Evolutionary conservation across 1,140 invertebrate species (phyloP).

Genomic region (Vollenhovia emeryi): DNA sequence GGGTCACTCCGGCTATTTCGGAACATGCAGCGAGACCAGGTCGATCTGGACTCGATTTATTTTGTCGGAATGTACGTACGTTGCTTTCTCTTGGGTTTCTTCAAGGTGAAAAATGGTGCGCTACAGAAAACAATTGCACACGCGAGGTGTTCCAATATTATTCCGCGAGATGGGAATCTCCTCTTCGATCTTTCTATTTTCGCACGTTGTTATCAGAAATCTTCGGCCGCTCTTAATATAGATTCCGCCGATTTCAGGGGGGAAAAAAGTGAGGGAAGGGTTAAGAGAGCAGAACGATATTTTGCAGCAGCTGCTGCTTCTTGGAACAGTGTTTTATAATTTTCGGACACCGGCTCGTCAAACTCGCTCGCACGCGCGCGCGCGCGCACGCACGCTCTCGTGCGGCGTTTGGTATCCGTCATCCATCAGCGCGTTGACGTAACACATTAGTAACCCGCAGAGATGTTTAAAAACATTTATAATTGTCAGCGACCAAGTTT

Average conservation of each 20-base stretch:
- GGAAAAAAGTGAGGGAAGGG: neutral
- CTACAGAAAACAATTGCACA: neutral
- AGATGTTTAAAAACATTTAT: conserved; percentile 32
- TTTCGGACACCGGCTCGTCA: conserved; percentile 28
- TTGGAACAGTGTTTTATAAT: conserved; percentile 49
- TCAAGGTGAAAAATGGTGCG: neutral
- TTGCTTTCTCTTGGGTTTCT: neutral
- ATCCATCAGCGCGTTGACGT: conserved; percentile 35
- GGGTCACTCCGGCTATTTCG: neutral
- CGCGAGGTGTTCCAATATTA: conserved; percentile 4
- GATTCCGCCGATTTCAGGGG: neutral
- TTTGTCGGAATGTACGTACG: neutral
- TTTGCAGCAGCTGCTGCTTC: conserved; percentile 28
- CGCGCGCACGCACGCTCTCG: conserved; percentile 14
- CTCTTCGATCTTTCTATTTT: conserved; percentile 3
- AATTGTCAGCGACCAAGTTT: conserved; percentile 21
- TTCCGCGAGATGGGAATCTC: neutral
- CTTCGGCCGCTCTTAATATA: conserved; percentile 12
- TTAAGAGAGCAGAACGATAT: neutral
- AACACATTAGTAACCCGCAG: conserved; percentile 32
- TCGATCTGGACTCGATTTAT: neutral
- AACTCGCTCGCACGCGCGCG: conserved; percentile 3
- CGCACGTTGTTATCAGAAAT: neutral
- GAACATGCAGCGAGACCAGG: conserved; percentile 41
- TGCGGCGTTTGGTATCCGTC: conserved; percentile 36